Evolutionary conservation across 2,888 invertebrate species (phyloP).

Genomic region (Andrena bucephala): DNA sequence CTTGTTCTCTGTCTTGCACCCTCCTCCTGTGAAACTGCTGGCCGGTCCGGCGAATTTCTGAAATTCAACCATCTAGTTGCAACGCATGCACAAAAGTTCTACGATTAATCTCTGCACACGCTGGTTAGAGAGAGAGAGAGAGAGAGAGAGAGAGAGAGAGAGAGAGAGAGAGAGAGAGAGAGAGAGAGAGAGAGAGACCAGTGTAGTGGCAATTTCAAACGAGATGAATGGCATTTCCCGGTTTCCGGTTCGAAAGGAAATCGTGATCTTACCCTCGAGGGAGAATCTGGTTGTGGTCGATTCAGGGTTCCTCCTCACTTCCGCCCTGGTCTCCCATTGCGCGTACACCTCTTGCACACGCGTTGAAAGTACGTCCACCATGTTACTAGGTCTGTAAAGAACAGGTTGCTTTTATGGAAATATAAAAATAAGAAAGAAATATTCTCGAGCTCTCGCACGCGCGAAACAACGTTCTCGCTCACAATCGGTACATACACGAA

Average conservation of each 20-base stretch:
- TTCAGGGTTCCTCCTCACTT: conserved; percentile 80
- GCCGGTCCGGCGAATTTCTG: conserved; percentile 80
- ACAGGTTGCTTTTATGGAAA: background rate
- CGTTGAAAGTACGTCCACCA: conserved; percentile 87
- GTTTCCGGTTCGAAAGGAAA: too few species aligned
- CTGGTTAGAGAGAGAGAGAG: too few species aligned
- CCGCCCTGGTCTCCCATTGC: conserved; percentile 84
- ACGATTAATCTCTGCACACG: too few species aligned
- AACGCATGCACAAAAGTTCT: too few species aligned
- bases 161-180: too few species aligned
- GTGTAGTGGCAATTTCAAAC: too few species aligned
- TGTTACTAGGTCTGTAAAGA: conserved; percentile 85
- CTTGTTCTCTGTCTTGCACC: conserved; percentile 78
- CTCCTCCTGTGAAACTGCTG: conserved; percentile 77
- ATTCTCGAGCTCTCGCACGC: too few species aligned
- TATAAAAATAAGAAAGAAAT: background rate
- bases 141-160: too few species aligned
- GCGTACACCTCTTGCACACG: conserved; percentile 86
- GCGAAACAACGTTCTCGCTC: too few species aligned
- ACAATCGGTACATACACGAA: too few species aligned
- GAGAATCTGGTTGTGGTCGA: conserved; percentile 80
- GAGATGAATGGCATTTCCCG: too few species aligned
- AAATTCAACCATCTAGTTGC: conserved; percentile 7
- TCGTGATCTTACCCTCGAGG: conserved; percentile 74
- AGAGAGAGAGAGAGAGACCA: too few species aligned